A percentile compares a stretch with the other conserved stretches of the same genome.
phyloP scores from a whole-genome alignment of 64 coral and sea anemone genomes.

The Trachythela sp. region DNA sequence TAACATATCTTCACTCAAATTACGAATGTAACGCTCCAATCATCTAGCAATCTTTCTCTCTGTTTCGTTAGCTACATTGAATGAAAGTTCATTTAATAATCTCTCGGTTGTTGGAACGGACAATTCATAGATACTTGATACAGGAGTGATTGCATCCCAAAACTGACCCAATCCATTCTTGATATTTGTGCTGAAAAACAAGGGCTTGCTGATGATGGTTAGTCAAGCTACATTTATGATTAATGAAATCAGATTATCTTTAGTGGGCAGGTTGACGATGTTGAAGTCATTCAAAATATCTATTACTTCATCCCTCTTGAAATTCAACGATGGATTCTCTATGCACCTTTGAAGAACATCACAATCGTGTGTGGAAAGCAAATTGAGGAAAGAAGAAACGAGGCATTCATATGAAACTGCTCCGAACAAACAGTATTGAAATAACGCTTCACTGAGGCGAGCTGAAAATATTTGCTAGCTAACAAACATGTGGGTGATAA shows the following conservation, averaged over 20 bases:
- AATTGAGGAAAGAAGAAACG: not conserved
- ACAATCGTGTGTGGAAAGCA: not conserved
- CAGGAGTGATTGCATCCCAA: not conserved
- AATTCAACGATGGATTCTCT: not conserved
- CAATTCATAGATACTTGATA: not conserved
- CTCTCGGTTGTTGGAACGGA: not conserved
- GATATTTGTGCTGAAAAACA: not conserved
- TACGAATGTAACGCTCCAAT: not conserved
- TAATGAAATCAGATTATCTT: not conserved
- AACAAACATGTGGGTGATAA: slow-evolving; percentile 6
- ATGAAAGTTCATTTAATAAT: not conserved
- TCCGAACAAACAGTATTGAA: not conserved
- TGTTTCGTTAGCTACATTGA: not conserved
- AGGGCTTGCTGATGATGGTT: not conserved
- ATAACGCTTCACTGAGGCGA: not conserved
- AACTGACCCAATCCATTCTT: not conserved
- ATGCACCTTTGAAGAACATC: not conserved
- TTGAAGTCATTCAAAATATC: not conserved
- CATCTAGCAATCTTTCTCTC: not conserved
- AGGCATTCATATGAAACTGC: not conserved
- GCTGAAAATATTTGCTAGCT: not conserved
- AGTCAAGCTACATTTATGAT: not conserved
- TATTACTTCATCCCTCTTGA: not conserved
- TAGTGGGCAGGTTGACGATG: not conserved
- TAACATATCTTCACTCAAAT: not conserved